phyloP scores from a whole-genome alignment of 2,113 vertebrate genomes.

The Oplegnathus fasciatus region DNA sequence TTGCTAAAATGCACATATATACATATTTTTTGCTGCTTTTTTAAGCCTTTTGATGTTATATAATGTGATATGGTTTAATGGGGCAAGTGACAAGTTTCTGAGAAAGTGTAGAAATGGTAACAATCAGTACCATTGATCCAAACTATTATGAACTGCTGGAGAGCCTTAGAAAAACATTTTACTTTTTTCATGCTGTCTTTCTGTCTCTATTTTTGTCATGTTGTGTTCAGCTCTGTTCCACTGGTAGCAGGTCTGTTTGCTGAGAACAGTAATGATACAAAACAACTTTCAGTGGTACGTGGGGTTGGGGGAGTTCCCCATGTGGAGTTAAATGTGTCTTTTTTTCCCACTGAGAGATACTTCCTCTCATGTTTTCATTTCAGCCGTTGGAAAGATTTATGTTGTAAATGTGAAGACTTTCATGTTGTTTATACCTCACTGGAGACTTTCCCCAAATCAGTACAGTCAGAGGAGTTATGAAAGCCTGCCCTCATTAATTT shows the following conservation, averaged over 20 bases:
- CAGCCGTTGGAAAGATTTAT: constrained; percentile 57
- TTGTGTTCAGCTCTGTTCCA: constrained; percentile 36
- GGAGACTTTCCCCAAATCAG: constrained; percentile 52
- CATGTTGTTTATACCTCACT: constrained; percentile 39
- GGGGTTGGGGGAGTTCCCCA: constrained; percentile 39
- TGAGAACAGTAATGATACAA: background rate
- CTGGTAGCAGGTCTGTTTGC: background rate
- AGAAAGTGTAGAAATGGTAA: constrained; percentile 35
- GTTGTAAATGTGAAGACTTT: constrained; percentile 48
- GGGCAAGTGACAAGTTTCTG: constrained; percentile 44
- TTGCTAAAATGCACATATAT: background rate
- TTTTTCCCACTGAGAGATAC: constrained; percentile 37
- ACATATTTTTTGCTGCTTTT: background rate
- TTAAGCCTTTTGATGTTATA: background rate
- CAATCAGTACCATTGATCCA: background rate
- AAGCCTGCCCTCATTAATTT: constrained; percentile 10
- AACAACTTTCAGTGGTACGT: constrained; percentile 22
- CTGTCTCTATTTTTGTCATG: constrained; percentile 24
- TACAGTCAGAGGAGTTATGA: constrained; percentile 47
- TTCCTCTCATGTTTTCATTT: constrained; percentile 48
- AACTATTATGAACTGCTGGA: constrained; percentile 1
- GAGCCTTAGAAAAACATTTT: background rate
- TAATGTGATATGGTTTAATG: background rate
- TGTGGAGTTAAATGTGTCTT: background rate
- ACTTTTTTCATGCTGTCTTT: background rate